A percentile compares a stretch with the other conserved stretches of the same genome.
phyloP scores from a whole-genome alignment of 2,888 invertebrate genomes.

The Ypsolopha sequella region DNA sequence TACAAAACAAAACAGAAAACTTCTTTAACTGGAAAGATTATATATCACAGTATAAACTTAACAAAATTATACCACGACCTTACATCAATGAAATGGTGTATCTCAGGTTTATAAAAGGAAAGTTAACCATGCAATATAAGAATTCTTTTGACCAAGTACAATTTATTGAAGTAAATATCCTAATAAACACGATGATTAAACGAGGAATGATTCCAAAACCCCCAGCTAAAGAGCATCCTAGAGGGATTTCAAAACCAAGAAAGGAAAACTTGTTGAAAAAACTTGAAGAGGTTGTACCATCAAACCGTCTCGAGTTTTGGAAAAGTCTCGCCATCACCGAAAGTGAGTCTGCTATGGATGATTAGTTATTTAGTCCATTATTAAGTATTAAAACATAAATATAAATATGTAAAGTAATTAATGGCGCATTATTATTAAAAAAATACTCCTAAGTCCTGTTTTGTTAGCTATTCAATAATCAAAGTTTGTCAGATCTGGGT shows the following conservation, averaged over 20 bases:
- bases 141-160: no score
- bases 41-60: neutral
- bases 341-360: conserved; percentile 1
- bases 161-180: no score
- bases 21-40: neutral
- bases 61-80: neutral
- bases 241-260: neutral
- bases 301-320: conserved; percentile 2
- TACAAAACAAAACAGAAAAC: neutral
- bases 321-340: conserved; percentile 1
- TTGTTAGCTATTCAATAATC: conserved; percentile 1
- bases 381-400: neutral
- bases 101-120: neutral
- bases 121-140: neutral
- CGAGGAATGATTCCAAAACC: neutral
- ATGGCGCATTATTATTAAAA: conserved; percentile 1
- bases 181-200: neutral
- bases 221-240: neutral
- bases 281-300: no score
- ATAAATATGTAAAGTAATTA: neutral
- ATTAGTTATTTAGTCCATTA: conserved; percentile 1
- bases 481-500: neutral
- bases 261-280: neutral
- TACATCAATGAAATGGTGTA: neutral
- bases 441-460: neutral